phyloP scores from a whole-genome alignment of 2,113 vertebrate species.

The Oncorhynchus nerka region DNA sequence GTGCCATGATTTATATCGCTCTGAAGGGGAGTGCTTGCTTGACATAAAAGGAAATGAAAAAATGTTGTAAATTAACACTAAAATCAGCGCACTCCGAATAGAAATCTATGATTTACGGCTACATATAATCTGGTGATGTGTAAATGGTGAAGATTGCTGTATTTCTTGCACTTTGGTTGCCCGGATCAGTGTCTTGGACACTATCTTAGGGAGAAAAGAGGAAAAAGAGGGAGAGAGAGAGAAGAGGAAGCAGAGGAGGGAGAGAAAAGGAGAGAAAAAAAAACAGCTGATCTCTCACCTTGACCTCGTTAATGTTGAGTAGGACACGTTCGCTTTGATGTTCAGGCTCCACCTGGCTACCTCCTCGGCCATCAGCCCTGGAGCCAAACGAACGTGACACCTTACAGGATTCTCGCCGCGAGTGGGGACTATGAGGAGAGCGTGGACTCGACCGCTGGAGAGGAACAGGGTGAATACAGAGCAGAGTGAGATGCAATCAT shows the following conservation, averaged over 20 bases:
- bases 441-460: conserved; percentile 50
- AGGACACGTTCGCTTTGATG: conserved; percentile 72
- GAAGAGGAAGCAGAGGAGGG: too few species aligned
- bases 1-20: conserved; percentile 12
- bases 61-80: background rate
- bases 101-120: background rate
- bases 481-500: background rate
- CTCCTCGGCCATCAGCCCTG: conserved; percentile 46
- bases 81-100: background rate
- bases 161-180: too few species aligned
- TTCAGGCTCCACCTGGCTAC: conserved; percentile 50
- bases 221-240: too few species aligned
- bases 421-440: conserved; percentile 40
- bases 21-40: too few species aligned
- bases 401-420: conserved; percentile 41
- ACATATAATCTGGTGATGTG: background rate
- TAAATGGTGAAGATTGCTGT: background rate
- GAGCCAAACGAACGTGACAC: conserved; percentile 48
- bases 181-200: too few species aligned
- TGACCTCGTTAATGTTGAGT: conserved; percentile 78
- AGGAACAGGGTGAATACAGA: background rate
- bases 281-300: conserved; percentile 59
- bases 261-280: too few species aligned
- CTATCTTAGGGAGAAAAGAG: too few species aligned
- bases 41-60: background rate